Evolutionary conservation across 1,140 invertebrate species (phyloP).

Genomic region (Papilio glaucus): DNA sequence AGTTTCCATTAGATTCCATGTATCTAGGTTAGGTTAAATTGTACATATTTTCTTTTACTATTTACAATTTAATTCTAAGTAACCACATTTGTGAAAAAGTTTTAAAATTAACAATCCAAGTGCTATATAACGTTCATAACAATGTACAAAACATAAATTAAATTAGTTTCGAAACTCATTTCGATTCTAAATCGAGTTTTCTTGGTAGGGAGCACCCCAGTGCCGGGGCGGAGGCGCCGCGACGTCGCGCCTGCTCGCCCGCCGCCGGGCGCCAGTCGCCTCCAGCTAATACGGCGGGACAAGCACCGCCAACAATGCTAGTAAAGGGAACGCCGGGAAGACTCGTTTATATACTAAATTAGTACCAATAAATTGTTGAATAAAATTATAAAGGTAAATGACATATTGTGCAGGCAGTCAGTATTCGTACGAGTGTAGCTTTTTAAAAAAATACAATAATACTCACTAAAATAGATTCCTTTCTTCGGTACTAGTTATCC

Average conservation of each 20-base stretch:
- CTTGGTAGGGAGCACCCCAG: constrained; percentile 49
- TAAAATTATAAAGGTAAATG: constrained; percentile 12
- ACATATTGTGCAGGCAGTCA: not conserved
- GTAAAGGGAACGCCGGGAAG: not conserved
- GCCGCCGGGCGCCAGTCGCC: constrained; percentile 58
- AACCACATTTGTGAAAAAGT: too few species aligned
- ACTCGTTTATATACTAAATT: constrained; percentile 9
- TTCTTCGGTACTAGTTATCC: too few species aligned
- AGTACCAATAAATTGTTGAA: not conserved
- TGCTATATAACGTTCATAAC: too few species aligned
- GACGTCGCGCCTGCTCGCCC: constrained; percentile 56
- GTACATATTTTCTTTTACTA: too few species aligned
- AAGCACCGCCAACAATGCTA: constrained; percentile 10
- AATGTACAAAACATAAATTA: too few species aligned
- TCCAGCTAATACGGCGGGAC: constrained; percentile 32
- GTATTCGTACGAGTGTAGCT: not conserved
- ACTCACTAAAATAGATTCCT: too few species aligned
- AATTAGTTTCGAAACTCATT: not conserved
- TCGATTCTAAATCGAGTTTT: constrained; percentile 41
- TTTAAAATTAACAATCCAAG: too few species aligned
- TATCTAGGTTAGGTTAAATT: too few species aligned
- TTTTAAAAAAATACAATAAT: too few species aligned
- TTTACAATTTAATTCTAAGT: too few species aligned
- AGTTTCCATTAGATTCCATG: too few species aligned
- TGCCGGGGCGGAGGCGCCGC: constrained; percentile 60